These are phyloP conservation scores for Drosophila maculinotata DNA, from an alignment of 2,888 invertebrate species.

Conservation along the genomic window DNA sequence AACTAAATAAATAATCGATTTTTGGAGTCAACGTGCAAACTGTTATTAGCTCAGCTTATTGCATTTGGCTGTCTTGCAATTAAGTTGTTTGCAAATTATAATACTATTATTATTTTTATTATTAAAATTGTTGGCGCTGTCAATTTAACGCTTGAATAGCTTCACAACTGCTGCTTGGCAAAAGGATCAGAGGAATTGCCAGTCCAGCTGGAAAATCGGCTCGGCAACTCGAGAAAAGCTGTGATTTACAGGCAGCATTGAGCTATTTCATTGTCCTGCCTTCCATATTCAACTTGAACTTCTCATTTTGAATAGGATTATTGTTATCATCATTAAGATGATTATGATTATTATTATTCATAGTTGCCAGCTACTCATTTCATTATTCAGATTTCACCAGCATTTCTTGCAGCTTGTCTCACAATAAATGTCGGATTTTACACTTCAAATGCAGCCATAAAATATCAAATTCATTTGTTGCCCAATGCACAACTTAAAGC, in stretches of 20 bases:
- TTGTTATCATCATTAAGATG: constrained; percentile 26
- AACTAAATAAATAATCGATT: not conserved
- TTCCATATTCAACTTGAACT: constrained; percentile 3
- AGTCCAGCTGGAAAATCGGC: constrained; percentile 69
- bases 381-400: too few relatives aligned
- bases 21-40: not conserved
- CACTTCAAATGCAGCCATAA: constrained; percentile 31
- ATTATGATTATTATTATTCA: constrained; percentile 40
- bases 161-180: constrained; percentile 3
- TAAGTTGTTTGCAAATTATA: constrained; percentile 53
- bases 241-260: constrained; percentile 9
- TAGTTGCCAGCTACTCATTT: constrained; percentile 12
- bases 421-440: constrained; percentile 22
- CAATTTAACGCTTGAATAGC: constrained; percentile 50
- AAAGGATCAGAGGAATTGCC: too few relatives aligned
- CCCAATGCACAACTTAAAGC: constrained; percentile 38
- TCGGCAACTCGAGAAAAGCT: constrained; percentile 36
- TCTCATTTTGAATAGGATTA: not conserved
- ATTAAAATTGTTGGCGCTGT: constrained; percentile 24
- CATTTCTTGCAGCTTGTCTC: constrained; percentile 9
- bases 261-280: constrained; percentile 15
- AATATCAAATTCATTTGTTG: constrained; percentile 20
- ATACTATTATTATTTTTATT: constrained; percentile 33
- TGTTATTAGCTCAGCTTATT: not conserved
- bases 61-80: constrained; percentile 45